phyloP scores from a whole-genome alignment of 1,140 invertebrate species.

The Anadara kagoshimensis region DNA sequence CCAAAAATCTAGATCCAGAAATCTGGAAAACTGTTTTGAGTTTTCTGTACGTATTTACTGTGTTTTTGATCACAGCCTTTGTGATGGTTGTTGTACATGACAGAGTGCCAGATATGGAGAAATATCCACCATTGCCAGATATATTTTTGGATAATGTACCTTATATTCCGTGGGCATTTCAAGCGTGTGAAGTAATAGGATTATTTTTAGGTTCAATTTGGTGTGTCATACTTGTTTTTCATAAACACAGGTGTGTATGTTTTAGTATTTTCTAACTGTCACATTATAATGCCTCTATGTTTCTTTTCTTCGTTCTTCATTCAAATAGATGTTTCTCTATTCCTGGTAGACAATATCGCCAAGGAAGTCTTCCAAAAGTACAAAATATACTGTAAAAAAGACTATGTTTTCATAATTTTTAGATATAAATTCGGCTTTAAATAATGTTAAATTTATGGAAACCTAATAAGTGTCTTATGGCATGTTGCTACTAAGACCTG shows the following conservation, averaged over 20 bases:
- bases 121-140: slow-evolving; percentile 98
- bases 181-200: slow-evolving; percentile 97
- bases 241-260: slow-evolving; percentile 90
- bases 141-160: slow-evolving; percentile 97
- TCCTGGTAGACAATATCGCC: too few species aligned
- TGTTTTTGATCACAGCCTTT: slow-evolving; percentile 97
- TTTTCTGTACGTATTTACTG: slow-evolving; percentile 92
- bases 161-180: slow-evolving; percentile 98
- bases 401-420: too few species aligned
- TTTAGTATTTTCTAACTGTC: neutral
- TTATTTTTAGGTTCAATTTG: slow-evolving; percentile 93
- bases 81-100: slow-evolving; percentile 99
- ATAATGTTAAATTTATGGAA: too few species aligned
- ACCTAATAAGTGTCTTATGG: too few species aligned
- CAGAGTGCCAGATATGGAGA: slow-evolving; percentile 98
- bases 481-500: too few species aligned
- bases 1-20: slow-evolving; percentile 76
- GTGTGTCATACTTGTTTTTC: slow-evolving; percentile 91
- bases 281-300: too few species aligned
- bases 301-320: too few species aligned
- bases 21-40: slow-evolving; percentile 89
- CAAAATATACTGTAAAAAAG: too few species aligned
- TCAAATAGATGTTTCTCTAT: too few species aligned
- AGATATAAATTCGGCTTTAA: too few species aligned
- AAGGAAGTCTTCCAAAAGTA: too few species aligned